A percentile compares a stretch with the other conserved stretches of the same genome.
phyloP scores from a whole-genome alignment of 2,888 invertebrate species.

The Adineta ricciae region DNA sequence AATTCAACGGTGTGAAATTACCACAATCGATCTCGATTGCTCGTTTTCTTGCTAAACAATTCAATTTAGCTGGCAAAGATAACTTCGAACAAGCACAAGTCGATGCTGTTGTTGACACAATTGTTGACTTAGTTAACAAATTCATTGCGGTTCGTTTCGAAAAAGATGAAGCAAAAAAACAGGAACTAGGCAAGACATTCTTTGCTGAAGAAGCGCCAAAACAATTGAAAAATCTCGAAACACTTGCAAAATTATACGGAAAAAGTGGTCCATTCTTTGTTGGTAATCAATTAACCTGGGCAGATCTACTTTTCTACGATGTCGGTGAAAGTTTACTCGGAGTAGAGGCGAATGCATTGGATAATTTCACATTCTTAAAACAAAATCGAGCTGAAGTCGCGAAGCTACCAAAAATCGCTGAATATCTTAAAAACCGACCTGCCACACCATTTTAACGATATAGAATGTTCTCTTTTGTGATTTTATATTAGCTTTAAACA shows the following conservation, averaged over 20 bases:
- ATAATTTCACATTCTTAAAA: conserved; percentile 35
- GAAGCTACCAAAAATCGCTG: conserved; percentile 35
- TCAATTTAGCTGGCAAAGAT: conserved; percentile 36
- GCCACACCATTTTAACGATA: conserved; percentile 30
- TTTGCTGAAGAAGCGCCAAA: conserved; percentile 6
- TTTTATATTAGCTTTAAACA: too few species aligned
- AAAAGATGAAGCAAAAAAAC: conserved; percentile 25
- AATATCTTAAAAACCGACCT: conserved; percentile 37
- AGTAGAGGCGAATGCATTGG: conserved; percentile 31
- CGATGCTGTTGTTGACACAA: conserved; percentile 34
- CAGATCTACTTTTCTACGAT: conserved; percentile 35
- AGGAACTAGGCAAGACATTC: neutral
- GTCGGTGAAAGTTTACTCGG: conserved; percentile 27
- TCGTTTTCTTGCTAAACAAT: conserved; percentile 31
- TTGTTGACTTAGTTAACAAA: neutral
- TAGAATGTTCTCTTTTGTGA: too few species aligned
- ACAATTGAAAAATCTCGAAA: neutral
- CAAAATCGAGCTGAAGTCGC: conserved; percentile 35
- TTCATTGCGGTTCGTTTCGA: neutral
- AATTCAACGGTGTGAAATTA: conserved; percentile 6
- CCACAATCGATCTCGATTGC: conserved; percentile 24
- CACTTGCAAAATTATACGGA: neutral
- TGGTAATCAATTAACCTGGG: conserved; percentile 36
- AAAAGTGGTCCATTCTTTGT: conserved; percentile 26
- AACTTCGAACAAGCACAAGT: conserved; percentile 36